Conservation (phyloP, 1,140 invertebrate genomes). For the Muscidifurax raptorellus region DNA sequence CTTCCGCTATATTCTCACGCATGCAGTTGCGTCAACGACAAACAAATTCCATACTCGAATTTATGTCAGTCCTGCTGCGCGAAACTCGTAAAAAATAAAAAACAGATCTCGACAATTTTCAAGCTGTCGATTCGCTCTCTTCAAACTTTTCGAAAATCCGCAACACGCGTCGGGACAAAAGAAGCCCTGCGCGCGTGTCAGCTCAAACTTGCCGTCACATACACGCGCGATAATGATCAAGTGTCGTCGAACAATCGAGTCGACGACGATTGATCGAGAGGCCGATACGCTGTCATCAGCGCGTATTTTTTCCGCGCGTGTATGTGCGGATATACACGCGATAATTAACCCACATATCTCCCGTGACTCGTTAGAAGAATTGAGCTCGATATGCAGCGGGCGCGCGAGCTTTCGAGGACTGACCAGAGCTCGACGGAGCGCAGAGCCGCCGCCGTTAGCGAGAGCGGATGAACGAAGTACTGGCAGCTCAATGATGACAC, state of each 20-base stretch:
- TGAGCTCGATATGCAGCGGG: background rate
- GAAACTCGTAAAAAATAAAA: background rate
- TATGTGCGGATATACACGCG: background rate
- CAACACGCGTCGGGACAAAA: background rate
- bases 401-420: background rate
- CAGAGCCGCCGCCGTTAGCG: background rate
- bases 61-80: background rate
- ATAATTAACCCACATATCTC: slow-evolving; percentile 45
- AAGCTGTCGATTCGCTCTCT: background rate
- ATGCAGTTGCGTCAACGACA: background rate
- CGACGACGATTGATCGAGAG: slow-evolving; percentile 31
- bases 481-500: background rate
- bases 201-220: background rate
- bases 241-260: slow-evolving; percentile 19
- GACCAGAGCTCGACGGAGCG: background rate
- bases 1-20: no score
- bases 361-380: slow-evolving; percentile 24
- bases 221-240: background rate
- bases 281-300: background rate
- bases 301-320: background rate
- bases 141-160: background rate
- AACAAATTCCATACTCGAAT: background rate
- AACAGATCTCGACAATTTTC: background rate
- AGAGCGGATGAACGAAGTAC: background rate
- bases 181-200: background rate